phyloP scores from a whole-genome alignment of 2,888 invertebrate genomes.

The Caenorhabditis wallacei region DNA sequence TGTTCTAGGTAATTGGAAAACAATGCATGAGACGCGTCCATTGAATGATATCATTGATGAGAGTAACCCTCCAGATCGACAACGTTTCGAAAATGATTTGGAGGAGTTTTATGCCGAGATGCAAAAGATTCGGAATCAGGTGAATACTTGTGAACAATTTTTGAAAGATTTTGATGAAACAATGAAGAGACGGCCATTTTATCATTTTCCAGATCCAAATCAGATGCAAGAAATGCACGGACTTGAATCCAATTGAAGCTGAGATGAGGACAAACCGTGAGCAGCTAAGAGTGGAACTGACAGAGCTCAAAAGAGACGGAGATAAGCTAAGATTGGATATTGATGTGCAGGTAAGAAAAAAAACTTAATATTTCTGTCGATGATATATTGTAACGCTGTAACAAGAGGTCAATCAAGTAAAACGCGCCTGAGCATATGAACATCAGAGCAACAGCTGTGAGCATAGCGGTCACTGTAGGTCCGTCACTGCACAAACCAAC shows the following conservation, averaged over 20 bases:
- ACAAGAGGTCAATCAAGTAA: background rate
- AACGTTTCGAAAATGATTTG: constrained; percentile 58
- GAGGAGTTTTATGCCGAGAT: constrained; percentile 37
- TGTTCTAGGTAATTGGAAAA: constrained; percentile 47
- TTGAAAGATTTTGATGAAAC: background rate
- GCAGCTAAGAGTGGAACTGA: constrained; percentile 29
- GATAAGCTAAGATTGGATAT: constrained; percentile 42
- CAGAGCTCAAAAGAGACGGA: constrained; percentile 28
- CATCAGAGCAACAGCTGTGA: constrained; percentile 42
- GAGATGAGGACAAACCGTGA: constrained; percentile 39
- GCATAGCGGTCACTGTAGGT: too few species aligned
- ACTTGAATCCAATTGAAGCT: constrained; percentile 30
- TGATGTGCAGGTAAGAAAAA: constrained; percentile 26
- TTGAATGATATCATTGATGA: constrained; percentile 56
- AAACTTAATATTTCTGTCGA: too few species aligned
- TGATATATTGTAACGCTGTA: too few species aligned
- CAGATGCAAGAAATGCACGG: constrained; percentile 43
- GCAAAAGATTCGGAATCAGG: constrained; percentile 33
- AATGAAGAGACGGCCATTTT: too few species aligned
- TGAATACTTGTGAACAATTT: background rate
- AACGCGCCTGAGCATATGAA: constrained; percentile 20
- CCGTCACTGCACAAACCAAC: too few species aligned
- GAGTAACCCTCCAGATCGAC: constrained; percentile 58
- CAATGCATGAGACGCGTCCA: constrained; percentile 59
- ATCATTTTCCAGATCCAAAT: constrained; percentile 33